phyloP scores from a whole-genome alignment of 2,113 vertebrate species.

The Oryzias woworae region DNA sequence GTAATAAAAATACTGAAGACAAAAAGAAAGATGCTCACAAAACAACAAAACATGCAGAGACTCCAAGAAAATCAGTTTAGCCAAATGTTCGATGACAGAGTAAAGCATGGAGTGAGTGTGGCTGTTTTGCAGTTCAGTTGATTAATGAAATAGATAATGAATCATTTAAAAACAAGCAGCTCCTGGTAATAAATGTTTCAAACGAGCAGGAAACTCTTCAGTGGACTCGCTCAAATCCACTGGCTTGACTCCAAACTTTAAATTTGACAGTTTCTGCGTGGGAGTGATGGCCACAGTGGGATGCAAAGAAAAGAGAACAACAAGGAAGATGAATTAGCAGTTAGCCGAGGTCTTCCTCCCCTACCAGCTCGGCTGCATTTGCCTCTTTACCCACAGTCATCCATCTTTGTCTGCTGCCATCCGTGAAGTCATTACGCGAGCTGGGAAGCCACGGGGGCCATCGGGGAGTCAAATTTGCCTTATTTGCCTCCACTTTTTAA shows the following conservation, averaged over 20 bases:
- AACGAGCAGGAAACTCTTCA: conserved; percentile 29
- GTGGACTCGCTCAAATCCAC: conserved; percentile 27
- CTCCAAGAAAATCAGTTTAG: no score
- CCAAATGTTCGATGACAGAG: no score
- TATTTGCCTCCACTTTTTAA: conserved; percentile 29
- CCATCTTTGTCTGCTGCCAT: conserved; percentile 77
- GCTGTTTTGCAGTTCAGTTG: neutral
- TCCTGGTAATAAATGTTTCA: neutral
- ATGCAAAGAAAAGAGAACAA: conserved; percentile 58
- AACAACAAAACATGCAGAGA: no score
- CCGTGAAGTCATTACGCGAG: conserved; percentile 70
- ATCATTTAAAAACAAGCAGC: neutral
- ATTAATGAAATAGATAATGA: neutral
- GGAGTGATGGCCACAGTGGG: conserved; percentile 66
- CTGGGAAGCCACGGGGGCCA: conserved; percentile 35
- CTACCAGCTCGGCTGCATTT: conserved; percentile 52
- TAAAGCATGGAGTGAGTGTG: neutral
- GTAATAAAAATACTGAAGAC: no score
- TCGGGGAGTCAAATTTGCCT: conserved; percentile 36
- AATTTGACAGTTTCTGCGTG: conserved; percentile 59
- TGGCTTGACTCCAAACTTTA: conserved; percentile 68
- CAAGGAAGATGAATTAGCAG: conserved; percentile 79
- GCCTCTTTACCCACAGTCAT: conserved; percentile 71
- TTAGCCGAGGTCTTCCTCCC: conserved; percentile 65
- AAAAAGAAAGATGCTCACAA: no score